A percentile compares a stretch with the other conserved stretches of the same genome.
Conservation (phyloP, 1,140 invertebrate species). For the Calephelis virginiensis region DNA sequence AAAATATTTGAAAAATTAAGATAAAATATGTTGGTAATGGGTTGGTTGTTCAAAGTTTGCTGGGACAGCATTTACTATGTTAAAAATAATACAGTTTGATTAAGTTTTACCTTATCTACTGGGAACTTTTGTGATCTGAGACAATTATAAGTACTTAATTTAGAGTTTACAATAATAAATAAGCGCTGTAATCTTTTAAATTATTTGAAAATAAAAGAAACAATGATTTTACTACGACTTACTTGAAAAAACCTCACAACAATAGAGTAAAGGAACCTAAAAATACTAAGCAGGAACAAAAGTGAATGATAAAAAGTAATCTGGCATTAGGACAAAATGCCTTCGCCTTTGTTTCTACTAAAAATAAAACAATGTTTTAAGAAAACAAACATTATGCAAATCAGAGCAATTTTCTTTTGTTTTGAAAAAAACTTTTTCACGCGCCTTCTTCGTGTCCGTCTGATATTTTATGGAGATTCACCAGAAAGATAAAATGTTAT, state of each 20-base stretch:
- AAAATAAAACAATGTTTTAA: constrained; percentile 28
- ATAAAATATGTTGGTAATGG: too few relatives aligned
- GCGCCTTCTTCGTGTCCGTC: not conserved
- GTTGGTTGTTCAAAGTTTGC: too few relatives aligned
- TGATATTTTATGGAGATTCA: too few relatives aligned
- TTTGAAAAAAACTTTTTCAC: constrained; percentile 22
- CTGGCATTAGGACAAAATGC: constrained; percentile 16
- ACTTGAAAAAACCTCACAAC: constrained; percentile 3
- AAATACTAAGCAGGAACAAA: constrained; percentile 13
- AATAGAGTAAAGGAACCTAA: constrained; percentile 8
- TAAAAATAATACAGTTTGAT: too few relatives aligned
- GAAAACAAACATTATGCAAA: constrained; percentile 32
- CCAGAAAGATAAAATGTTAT: too few relatives aligned
- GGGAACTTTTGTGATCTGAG: too few relatives aligned
- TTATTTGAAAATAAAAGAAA: not conserved
- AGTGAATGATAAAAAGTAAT: constrained; percentile 14
- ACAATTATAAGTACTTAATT: too few relatives aligned
- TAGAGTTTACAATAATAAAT: too few relatives aligned
- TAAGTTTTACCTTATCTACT: too few relatives aligned
- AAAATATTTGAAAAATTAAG: too few relatives aligned
- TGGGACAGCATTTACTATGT: too few relatives aligned
- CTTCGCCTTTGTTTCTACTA: constrained; percentile 4
- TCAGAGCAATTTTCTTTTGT: constrained; percentile 32
- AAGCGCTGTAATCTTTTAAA: too few relatives aligned
- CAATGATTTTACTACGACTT: not conserved